Evolutionary conservation across 2,888 invertebrate genomes (phyloP), one percentile per base, ranked within the genome.

Genomic region (Heptascelio sp.): DNA sequence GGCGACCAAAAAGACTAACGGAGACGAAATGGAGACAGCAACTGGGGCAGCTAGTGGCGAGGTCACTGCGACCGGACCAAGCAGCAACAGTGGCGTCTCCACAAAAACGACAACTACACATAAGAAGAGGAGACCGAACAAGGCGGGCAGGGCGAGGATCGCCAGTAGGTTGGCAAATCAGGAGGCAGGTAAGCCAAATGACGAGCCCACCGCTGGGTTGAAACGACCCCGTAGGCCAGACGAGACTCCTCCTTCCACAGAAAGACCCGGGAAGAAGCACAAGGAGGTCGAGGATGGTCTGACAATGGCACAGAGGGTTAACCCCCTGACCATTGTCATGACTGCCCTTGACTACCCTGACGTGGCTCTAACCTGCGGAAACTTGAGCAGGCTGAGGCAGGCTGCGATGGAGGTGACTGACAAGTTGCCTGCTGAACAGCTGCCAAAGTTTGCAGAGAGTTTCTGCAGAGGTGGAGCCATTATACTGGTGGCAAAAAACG

Each of bases 271-370:
- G 11, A 37, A 37, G 13, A 6, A 13, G 13, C 53, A 53, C 25
- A 53, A 53, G 21, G 65, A 30, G 19, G 34, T 53, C 0, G 23
- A 51, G n/a, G 46, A 43, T 11, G 67, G 37, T 2, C 37, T 67
- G 3, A 53, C 67, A 21, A 34, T 30, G 21, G 53, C 67, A 1
- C 67, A 67, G 37, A 30, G 67, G 53, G 23, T 19, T 11, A 67
- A 67, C 11, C 67, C 67, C 2, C 23, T 51, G 15, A 53, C 67
- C 1, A 53, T 67, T 1, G 23, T 67, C 0, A 15, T 67, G 0
- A 23, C 21, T 0, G 11, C 15, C 21, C 1, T 15, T 0, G 9
- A 37, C 8, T 67, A 67, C 13, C 67, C 53, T 3, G 51, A 67
- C 1, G 23, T 8, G 53, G 34, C 34, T 0, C 37, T 67, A 37